A percentile compares a stretch with the other conserved stretches of the same genome.
Evolutionary conservation across 2,888 invertebrate species (phyloP).

Genomic region (Drosophila siamana): DNA sequence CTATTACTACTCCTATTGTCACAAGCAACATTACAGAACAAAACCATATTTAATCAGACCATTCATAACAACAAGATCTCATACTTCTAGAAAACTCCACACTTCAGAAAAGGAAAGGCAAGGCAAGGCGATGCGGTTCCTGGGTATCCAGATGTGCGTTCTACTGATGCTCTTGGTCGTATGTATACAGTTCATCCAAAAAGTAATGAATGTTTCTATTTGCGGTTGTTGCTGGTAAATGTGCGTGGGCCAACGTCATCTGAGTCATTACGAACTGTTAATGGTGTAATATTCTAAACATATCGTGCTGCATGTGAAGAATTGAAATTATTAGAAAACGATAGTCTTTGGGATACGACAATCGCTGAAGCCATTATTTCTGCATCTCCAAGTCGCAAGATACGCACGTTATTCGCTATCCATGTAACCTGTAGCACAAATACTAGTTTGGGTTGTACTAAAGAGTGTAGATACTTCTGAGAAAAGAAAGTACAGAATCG

Average conservation of each 20-base stretch:
- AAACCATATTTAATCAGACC: too few relatives aligned
- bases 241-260: constrained; percentile 4
- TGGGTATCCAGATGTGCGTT: constrained; percentile 24
- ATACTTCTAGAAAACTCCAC: too few relatives aligned
- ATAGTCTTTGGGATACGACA: not conserved
- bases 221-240: constrained; percentile 10
- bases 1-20: not conserved
- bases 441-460: too few relatives aligned
- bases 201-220: constrained; percentile 16
- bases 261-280: not conserved
- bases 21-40: too few relatives aligned
- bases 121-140: too few relatives aligned
- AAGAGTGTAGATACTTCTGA: too few relatives aligned
- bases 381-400: too few relatives aligned
- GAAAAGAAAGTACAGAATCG: too few relatives aligned
- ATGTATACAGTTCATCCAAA: constrained; percentile 12
- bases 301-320: not conserved
- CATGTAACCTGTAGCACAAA: too few relatives aligned
- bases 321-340: not conserved
- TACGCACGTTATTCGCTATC: too few relatives aligned
- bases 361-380: not conserved
- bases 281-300: not conserved
- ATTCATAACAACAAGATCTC: too few relatives aligned
- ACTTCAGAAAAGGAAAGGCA: too few relatives aligned
- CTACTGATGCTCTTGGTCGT: constrained; percentile 62